phyloP scores from a whole-genome alignment of 2,888 invertebrate species.

The Gymnosoma rotundatum region DNA sequence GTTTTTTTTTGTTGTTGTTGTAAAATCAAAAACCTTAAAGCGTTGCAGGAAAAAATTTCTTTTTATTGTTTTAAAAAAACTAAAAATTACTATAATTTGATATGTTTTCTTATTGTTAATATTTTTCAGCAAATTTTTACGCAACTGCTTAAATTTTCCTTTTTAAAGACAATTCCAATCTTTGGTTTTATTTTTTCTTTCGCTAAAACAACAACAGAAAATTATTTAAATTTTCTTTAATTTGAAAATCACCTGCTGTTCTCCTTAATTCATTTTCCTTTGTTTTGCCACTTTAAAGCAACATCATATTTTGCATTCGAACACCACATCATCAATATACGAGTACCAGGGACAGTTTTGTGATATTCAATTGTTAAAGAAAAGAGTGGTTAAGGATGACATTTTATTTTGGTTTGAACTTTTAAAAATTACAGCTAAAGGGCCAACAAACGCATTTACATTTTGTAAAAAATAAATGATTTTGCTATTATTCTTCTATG shows the following conservation, averaged over 20 bases:
- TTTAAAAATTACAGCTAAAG: slow-evolving; percentile 31
- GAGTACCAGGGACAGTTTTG: slow-evolving; percentile 52
- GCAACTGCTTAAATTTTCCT: too few species aligned
- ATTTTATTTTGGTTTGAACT: neutral
- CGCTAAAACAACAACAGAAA: neutral
- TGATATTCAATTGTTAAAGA: too few species aligned
- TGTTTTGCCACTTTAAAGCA: slow-evolving; percentile 27
- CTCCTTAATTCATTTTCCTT: slow-evolving; percentile 59
- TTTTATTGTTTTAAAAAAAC: too few species aligned
- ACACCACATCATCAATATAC: slow-evolving; percentile 56
- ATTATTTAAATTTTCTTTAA: slow-evolving; percentile 5
- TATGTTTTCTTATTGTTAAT: neutral
- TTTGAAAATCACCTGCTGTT: slow-evolving; percentile 60
- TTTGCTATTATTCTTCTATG: neutral
- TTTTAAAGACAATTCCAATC: too few species aligned
- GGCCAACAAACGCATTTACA: slow-evolving; percentile 64
- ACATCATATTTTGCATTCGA: slow-evolving; percentile 30
- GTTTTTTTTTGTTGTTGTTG: too few species aligned
- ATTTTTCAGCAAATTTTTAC: neutral
- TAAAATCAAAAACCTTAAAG: too few species aligned
- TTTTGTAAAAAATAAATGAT: slow-evolving; percentile 24
- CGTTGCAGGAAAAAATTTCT: too few species aligned
- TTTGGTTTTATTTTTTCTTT: neutral
- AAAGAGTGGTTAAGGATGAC: neutral
- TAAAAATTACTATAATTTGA: too few species aligned